These are phyloP conservation scores for Toxonevra muliebris DNA, from an alignment of 2,888 invertebrate genomes.

Conservation along the genomic window DNA sequence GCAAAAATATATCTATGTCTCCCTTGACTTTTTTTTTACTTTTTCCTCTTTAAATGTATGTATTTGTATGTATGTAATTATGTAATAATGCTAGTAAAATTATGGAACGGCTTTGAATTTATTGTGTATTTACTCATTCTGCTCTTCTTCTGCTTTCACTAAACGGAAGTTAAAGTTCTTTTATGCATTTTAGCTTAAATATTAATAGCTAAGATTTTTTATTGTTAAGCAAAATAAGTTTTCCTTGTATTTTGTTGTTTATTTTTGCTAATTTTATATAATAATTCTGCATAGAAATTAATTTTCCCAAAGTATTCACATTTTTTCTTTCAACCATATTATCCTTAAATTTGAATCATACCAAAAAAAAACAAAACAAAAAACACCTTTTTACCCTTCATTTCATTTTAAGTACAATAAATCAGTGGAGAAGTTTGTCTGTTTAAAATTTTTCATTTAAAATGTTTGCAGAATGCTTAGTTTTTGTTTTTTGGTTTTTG, in stretches of 20 bases:
- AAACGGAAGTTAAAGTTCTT: conserved; percentile 35
- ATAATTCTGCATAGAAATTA: not conserved
- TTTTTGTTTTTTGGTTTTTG: not conserved
- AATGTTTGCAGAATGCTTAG: not conserved
- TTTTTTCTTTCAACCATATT: not conserved
- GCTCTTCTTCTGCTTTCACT: conserved; percentile 12
- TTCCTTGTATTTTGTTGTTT: not conserved
- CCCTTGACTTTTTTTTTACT: not conserved
- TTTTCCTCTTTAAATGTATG: not conserved
- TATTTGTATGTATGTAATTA: conserved; percentile 1
- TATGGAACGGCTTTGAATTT: conserved; percentile 39
- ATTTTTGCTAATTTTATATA: not conserved
- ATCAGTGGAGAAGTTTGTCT: not conserved
- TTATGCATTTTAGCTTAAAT: conserved; percentile 17
- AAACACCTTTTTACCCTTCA: no score
- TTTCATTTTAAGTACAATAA: no score
- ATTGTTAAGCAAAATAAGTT: not conserved
- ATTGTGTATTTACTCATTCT: conserved; percentile 7
- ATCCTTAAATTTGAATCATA: not conserved
- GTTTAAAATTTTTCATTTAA: conserved; percentile 5
- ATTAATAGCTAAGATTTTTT: not conserved
- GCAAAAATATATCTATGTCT: conserved; percentile 15
- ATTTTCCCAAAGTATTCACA: no score
- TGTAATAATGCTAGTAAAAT: conserved; percentile 18
- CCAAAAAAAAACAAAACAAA: no score